Conservation (phyloP, 2,888 invertebrate genomes). For the Diarsia mendica region DNA sequence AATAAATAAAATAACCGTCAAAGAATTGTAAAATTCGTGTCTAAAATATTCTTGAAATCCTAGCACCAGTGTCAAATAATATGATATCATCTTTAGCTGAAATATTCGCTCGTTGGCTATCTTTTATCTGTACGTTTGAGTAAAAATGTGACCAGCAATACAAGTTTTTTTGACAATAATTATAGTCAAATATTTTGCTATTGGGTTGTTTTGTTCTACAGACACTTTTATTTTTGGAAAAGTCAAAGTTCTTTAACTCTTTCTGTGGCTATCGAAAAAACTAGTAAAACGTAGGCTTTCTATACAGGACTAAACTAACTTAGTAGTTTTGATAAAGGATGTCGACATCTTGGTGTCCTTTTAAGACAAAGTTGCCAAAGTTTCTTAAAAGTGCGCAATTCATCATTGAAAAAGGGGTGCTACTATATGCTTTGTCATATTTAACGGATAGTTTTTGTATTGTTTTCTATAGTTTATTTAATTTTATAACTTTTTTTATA, state of each 20-base stretch:
- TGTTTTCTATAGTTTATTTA: too few species aligned
- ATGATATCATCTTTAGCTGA: conserved; percentile 50
- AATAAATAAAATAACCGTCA: neutral
- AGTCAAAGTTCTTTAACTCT: neutral
- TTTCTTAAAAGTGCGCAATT: too few species aligned
- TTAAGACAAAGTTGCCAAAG: too few species aligned
- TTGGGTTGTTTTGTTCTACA: neutral
- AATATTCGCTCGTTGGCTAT: conserved; percentile 58
- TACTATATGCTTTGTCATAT: too few species aligned
- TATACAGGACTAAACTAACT: too few species aligned
- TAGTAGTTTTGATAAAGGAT: too few species aligned
- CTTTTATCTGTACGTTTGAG: conserved; percentile 35
- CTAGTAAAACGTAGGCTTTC: too few species aligned
- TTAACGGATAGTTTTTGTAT: too few species aligned
- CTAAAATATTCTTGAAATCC: conserved; percentile 29
- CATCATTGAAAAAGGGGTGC: too few species aligned
- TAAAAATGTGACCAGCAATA: conserved; percentile 28
- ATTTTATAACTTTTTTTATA: too few species aligned
- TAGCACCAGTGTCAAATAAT: conserved; percentile 41
- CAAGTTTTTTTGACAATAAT: neutral
- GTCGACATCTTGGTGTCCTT: too few species aligned
- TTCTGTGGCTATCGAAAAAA: too few species aligned
- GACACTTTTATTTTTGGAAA: neutral
- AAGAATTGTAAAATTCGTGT: neutral
- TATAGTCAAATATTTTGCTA: neutral